These are phyloP conservation scores for Ariopsis seemanni DNA, from an alignment of 2,113 vertebrate genomes.

Conservation along the genomic window DNA sequence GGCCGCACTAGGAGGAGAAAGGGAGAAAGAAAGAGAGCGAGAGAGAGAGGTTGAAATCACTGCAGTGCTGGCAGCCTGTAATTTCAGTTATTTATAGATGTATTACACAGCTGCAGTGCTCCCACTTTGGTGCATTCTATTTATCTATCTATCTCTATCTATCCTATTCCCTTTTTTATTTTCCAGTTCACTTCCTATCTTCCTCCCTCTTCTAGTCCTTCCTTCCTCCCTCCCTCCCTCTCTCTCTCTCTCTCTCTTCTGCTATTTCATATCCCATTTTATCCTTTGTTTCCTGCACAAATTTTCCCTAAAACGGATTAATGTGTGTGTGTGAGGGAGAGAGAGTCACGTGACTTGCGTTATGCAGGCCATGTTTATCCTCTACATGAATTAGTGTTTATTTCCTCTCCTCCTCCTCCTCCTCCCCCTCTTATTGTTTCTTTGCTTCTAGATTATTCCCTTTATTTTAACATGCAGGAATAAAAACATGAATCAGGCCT, in stretches of 20 bases:
- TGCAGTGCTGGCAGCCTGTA: constrained; percentile 76
- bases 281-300: background rate
- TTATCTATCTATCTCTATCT: constrained; percentile 54
- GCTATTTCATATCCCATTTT: background rate
- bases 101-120: constrained; percentile 75
- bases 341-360: constrained; percentile 66
- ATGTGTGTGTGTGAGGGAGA: no score
- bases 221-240: constrained; percentile 52
- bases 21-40: no score
- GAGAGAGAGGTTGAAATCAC: constrained; percentile 68
- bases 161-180: constrained; percentile 44
- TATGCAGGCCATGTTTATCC: constrained; percentile 62
- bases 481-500: constrained; percentile 30
- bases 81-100: constrained; percentile 81
- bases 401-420: constrained; percentile 57
- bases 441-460: constrained; percentile 68
- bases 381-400: constrained; percentile 67
- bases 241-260: constrained; percentile 57
- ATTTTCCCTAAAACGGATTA: constrained; percentile 22
- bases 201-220: constrained; percentile 46
- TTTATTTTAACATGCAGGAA: constrained; percentile 61
- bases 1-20: constrained; percentile 62
- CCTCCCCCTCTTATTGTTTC: constrained; percentile 63
- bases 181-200: constrained; percentile 46
- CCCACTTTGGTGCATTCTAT: constrained; percentile 70